A percentile compares a stretch with the other conserved stretches of the same genome.
phyloP scores from a whole-genome alignment of 2,888 invertebrate genomes.

The Drosophila meridiana region DNA sequence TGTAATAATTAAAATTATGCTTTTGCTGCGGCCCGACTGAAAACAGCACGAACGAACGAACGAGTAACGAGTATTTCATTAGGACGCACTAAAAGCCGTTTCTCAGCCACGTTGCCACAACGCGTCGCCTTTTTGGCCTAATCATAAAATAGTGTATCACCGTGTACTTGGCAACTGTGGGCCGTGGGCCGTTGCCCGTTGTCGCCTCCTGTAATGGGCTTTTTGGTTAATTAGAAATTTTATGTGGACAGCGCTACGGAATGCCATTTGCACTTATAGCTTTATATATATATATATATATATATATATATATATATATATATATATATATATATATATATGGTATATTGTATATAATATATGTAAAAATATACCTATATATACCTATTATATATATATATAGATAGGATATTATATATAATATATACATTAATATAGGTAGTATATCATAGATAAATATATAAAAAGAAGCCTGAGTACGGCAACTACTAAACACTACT shows the following conservation, averaged over 20 bases:
- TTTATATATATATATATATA: neutral
- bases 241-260: conserved; percentile 45
- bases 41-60: conserved; percentile 29
- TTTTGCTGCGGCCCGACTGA: conserved; percentile 38
- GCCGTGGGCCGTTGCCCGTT: conserved; percentile 11
- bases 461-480: too few relatives aligned
- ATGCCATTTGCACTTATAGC: conserved; percentile 12
- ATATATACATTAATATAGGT: neutral
- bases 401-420: too few relatives aligned
- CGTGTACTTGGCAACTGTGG: conserved; percentile 27
- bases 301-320: conserved; percentile 5
- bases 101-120: conserved; percentile 29
- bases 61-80: conserved; percentile 51
- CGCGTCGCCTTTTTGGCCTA: conserved; percentile 47
- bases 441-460: too few relatives aligned
- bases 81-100: conserved; percentile 66
- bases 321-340: neutral
- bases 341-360: too few relatives aligned
- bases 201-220: conserved; percentile 68
- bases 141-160: conserved; percentile 75
- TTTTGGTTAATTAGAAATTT: conserved; percentile 77
- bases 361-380: too few relatives aligned
- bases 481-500: too few relatives aligned
- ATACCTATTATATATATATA: too few relatives aligned
- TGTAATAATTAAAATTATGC: conserved; percentile 78